These are phyloP conservation scores for Chrysolina haemoptera DNA, from an alignment of 2,888 invertebrate genomes.

Conservation along the genomic window DNA sequence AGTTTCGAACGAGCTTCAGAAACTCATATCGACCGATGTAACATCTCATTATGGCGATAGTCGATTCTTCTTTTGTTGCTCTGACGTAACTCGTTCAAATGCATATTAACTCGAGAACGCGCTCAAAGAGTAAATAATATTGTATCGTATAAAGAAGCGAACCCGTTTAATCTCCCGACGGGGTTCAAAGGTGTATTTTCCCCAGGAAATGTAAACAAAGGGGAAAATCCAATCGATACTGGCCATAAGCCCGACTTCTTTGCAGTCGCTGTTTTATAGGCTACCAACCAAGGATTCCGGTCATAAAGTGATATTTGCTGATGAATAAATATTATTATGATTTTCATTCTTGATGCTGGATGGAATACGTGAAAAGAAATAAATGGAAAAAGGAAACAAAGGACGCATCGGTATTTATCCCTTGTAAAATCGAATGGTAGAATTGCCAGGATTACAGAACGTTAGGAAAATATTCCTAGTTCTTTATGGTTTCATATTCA, in stretches of 20 bases:
- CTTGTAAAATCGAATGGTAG: no score
- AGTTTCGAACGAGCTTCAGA: neutral
- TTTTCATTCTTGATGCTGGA: neutral
- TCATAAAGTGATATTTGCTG: neutral
- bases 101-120: conserved; percentile 5
- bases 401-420: no score
- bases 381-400: no score
- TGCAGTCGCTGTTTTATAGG: neutral
- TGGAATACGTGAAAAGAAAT: no score
- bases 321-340: neutral
- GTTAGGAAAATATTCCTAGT: no score
- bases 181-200: conserved; percentile 18
- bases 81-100: conserved; percentile 9
- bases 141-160: conserved; percentile 20
- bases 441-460: no score
- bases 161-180: neutral
- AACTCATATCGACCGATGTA: neutral
- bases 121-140: conserved; percentile 16
- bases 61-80: conserved; percentile 8
- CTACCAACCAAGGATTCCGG: neutral
- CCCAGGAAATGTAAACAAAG: conserved; percentile 17
- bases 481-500: no score
- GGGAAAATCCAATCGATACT: conserved; percentile 20
- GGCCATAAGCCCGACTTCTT: conserved; percentile 8
- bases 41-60: neutral